Percentiles rank a stretch among this genome's conserved stretches.
Conservation (phyloP, 2,797 vertebrate genomes). For the Sebastes iracundus region DNA sequence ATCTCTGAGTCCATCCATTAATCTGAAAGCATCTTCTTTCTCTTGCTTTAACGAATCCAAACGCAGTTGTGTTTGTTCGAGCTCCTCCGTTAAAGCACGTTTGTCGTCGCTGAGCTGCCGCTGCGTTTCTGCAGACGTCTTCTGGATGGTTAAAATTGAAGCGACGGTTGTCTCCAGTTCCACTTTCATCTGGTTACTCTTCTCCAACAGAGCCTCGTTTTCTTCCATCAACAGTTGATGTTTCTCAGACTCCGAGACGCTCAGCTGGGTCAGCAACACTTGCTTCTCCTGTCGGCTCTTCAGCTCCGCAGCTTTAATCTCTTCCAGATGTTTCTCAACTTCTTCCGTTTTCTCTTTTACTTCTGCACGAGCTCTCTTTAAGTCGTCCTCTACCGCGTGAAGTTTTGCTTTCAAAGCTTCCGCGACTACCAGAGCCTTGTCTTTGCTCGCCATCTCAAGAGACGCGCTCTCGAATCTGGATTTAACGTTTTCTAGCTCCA, state of each 20-base stretch:
- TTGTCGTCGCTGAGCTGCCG: constrained; percentile 64
- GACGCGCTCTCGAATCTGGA: constrained; percentile 44
- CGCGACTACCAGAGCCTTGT: constrained; percentile 48
- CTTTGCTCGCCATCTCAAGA: constrained; percentile 60
- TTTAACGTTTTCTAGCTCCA: constrained; percentile 61
- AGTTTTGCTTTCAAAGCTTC: constrained; percentile 67
- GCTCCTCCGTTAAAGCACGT: constrained; percentile 27
- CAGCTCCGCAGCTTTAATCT: constrained; percentile 43
- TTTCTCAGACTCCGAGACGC: constrained; percentile 35
- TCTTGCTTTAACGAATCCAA: constrained; percentile 76
- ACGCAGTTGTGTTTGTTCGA: constrained; percentile 54
- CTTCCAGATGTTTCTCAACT: constrained; percentile 41
- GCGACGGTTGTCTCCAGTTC: constrained; percentile 66
- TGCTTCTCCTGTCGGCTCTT: constrained; percentile 49
- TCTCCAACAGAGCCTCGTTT: constrained; percentile 52
- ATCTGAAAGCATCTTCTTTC: constrained; percentile 64
- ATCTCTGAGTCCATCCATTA: constrained; percentile 63
- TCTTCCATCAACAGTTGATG: constrained; percentile 45
- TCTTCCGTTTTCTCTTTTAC: constrained; percentile 64
- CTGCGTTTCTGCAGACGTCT: constrained; percentile 51
- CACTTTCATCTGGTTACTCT: constrained; percentile 61
- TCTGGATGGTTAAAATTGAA: constrained; percentile 55
- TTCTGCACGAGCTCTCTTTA: constrained; percentile 64
- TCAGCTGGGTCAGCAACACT: constrained; percentile 61
- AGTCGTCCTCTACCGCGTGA: constrained; percentile 50